phyloP scores from a whole-genome alignment of 2,888 invertebrate species.

The Chymomyza caudatula region DNA sequence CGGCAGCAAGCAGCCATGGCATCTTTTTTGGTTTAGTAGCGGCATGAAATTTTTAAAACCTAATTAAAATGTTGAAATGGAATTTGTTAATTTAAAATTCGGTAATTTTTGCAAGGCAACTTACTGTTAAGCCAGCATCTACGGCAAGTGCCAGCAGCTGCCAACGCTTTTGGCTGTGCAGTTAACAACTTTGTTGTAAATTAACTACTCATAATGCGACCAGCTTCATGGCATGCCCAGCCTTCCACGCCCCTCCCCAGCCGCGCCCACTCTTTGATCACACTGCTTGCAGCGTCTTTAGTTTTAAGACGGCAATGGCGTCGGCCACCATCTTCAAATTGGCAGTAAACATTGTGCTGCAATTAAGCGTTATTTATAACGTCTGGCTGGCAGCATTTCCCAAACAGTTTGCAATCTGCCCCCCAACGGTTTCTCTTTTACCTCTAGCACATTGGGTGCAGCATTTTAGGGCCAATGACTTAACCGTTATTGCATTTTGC shows the following conservation, averaged over 20 bases:
- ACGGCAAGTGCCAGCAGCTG: conserved; percentile 29
- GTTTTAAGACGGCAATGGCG: conserved; percentile 8
- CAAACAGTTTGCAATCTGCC: conserved; percentile 7
- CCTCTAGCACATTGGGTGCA: conserved; percentile 37
- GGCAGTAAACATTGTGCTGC: conserved; percentile 67
- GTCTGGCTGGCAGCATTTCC: conserved; percentile 42
- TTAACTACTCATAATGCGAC: conserved; percentile 71
- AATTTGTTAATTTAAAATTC: conserved; percentile 73
- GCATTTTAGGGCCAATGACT: conserved; percentile 58
- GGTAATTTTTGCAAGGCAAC: conserved; percentile 54
- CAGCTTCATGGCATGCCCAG: conserved; percentile 4
- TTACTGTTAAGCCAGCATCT: background rate
- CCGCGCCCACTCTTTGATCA: conserved; percentile 8
- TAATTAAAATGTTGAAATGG: conserved; percentile 74
- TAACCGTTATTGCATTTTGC: conserved; percentile 69
- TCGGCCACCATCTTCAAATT: conserved; percentile 44
- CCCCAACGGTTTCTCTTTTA: background rate
- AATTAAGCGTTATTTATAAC: conserved; percentile 76
- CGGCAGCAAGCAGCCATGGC: background rate
- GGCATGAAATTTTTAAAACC: conserved; percentile 72
- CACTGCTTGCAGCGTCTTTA: conserved; percentile 16
- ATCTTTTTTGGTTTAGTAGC: conserved; percentile 8
- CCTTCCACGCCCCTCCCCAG: conserved; percentile 1
- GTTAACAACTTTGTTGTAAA: conserved; percentile 70
- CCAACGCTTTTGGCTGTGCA: conserved; percentile 28